A percentile compares a stretch with the other conserved stretches of the same genome.
Conservation (phyloP, 1,140 invertebrate species). For the Eumeta japonica region DNA sequence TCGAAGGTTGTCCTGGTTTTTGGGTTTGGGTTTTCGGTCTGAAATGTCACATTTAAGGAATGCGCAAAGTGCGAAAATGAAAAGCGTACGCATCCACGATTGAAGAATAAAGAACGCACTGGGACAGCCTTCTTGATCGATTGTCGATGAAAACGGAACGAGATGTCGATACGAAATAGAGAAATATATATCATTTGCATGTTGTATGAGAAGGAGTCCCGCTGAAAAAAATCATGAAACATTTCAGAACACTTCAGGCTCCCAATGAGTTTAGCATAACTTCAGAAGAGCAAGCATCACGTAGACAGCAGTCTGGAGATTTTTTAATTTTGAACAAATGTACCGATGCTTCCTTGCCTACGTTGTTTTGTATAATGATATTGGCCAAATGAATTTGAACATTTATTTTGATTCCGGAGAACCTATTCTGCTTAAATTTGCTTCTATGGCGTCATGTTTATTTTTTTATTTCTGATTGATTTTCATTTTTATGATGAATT, state of each 20-base stretch:
- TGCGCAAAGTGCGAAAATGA: no score
- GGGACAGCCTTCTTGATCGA: slow-evolving; percentile 47
- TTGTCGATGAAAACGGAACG: neutral
- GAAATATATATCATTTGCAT: no score
- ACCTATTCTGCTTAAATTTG: slow-evolving; percentile 58
- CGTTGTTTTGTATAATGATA: slow-evolving; percentile 42
- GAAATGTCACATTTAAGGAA: slow-evolving; percentile 23
- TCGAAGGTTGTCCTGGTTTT: slow-evolving; percentile 61
- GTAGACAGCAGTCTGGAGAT: neutral
- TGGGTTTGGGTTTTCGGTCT: slow-evolving; percentile 50
- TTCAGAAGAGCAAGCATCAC: no score
- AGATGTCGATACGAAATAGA: no score
- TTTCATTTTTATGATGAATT: neutral
- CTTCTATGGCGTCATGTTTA: slow-evolving; percentile 52
- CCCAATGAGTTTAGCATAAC: no score
- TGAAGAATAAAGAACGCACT: no score
- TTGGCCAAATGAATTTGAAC: slow-evolving; percentile 51
- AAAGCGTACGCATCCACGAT: no score
- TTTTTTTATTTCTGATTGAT: slow-evolving; percentile 15
- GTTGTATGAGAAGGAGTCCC: slow-evolving; percentile 1
- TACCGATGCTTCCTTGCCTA: slow-evolving; percentile 37
- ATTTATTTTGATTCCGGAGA: slow-evolving; percentile 58
- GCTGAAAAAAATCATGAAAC: no score
- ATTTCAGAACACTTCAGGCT: no score
- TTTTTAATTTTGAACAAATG: slow-evolving; percentile 13